Base-by-base conservation (phyloP, 2,888 invertebrate genomes). In the Flexamia atlantica region DNA sequence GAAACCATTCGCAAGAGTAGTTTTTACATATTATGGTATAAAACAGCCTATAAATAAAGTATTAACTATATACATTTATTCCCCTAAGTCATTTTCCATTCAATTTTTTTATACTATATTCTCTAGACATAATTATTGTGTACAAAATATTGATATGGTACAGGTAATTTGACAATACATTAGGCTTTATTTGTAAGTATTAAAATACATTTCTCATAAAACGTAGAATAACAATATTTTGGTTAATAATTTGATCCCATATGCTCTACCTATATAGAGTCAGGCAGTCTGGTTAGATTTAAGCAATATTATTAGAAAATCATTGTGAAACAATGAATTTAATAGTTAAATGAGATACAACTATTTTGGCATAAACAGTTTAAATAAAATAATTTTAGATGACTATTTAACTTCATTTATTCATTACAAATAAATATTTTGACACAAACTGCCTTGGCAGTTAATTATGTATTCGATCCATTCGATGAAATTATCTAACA, bases 131-230 rank as follows among this genome's bases (percentile, higher is more conserved):
- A 64, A 64, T 28, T 64, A 30, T 17, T 64, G 4, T 64, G 20
- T 64, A 25, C 30, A 64, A 64, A 64, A 25, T 64, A 28, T 57
- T 64, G 64, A 64, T 64, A 64, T 64, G 64, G 64, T 28, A 28
- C 17, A 64, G 1, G 30, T 64, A 64, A 64, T 64, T 64, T 64
- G 64, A 64, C 64, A 53, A 23, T 46, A 3, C 17, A 23, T 53
- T 53, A 53, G 53, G 53, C 53, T 53, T 53, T 23, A 53, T 53
- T 53, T 23, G 20, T 53, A 53, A 46, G n/a, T n/a, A n/a, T 23
- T 23, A 46, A 46, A 36, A 36, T 36, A 17, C 23, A 10, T 53
- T 53, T 20, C 7, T 20, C 23, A 2, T 53, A 53, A 53, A 53
- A 53, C 3, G 5, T 53, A 23, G 7, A 14, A 12, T 40, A 50